phyloP scores from a whole-genome alignment of 1,140 invertebrate genomes.

The Leguminivora glycinivorella region DNA sequence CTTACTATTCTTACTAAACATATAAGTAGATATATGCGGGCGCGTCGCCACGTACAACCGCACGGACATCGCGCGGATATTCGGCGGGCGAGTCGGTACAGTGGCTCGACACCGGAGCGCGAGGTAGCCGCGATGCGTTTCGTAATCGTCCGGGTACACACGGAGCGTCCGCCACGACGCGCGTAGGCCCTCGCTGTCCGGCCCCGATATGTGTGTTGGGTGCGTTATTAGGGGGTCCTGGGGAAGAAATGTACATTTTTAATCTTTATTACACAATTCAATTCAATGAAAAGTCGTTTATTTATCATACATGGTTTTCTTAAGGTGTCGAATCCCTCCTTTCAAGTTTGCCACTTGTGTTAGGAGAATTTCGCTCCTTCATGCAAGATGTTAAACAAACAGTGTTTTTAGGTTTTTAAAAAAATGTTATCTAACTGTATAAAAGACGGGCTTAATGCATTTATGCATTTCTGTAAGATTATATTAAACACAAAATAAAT shows the following conservation, averaged over 20 bases:
- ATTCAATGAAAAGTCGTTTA: too few relatives aligned
- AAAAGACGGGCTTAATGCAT: too few relatives aligned
- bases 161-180: constrained; percentile 69
- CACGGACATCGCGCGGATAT: constrained; percentile 64
- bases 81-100: constrained; percentile 53
- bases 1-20: constrained; percentile 76
- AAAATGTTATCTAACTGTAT: too few relatives aligned
- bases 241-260: background rate
- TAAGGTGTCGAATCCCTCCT: too few relatives aligned
- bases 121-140: constrained; percentile 63
- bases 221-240: constrained; percentile 66
- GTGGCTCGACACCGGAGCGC: constrained; percentile 63
- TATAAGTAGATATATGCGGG: constrained; percentile 70
- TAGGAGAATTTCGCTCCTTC: too few relatives aligned
- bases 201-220: constrained; percentile 58
- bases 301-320: too few relatives aligned
- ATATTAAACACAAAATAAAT: too few relatives aligned
- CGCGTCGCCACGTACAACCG: constrained; percentile 64
- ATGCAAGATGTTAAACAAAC: too few relatives aligned
- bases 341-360: too few relatives aligned
- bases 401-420: too few relatives aligned
- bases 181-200: constrained; percentile 64
- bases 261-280: background rate
- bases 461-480: too few relatives aligned
- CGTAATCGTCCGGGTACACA: constrained; percentile 65